Evolutionary conservation across 2,113 vertebrate species (phyloP).

Genomic region (Telmatochromis brichardi): DNA sequence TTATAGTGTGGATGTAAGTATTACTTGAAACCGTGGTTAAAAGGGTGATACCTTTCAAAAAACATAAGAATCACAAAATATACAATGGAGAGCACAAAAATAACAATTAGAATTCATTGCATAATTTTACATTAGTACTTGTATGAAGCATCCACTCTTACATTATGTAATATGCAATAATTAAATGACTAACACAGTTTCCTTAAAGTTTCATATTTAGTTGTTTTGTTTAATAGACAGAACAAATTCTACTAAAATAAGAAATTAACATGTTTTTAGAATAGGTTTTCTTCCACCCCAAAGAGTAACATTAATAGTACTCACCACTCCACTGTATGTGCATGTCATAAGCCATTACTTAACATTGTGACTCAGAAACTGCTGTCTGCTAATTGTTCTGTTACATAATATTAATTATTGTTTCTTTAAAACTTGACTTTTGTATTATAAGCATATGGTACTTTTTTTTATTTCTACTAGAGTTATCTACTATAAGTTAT

Average conservation of each 20-base stretch:
- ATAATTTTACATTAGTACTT: background rate
- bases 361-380: background rate
- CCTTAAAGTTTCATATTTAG: background rate
- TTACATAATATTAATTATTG: background rate
- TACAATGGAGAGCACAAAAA: background rate
- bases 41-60: accelerated
- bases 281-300: background rate
- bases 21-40: background rate
- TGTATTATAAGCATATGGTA: background rate
- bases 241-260: background rate
- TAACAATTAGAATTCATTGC: background rate
- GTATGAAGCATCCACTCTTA: background rate
- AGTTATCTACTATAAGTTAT: background rate
- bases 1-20: background rate
- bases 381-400: background rate
- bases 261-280: accelerated
- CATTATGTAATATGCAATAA: background rate
- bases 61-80: background rate
- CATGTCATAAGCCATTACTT: background rate
- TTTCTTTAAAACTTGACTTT: background rate
- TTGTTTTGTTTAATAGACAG: background rate
- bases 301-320: accelerated
- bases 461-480: background rate
- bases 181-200: background rate
- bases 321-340: background rate